These are phyloP conservation scores for Ennomos quercinarius DNA, from an alignment of 2,888 invertebrate genomes.

Conservation along the genomic window DNA sequence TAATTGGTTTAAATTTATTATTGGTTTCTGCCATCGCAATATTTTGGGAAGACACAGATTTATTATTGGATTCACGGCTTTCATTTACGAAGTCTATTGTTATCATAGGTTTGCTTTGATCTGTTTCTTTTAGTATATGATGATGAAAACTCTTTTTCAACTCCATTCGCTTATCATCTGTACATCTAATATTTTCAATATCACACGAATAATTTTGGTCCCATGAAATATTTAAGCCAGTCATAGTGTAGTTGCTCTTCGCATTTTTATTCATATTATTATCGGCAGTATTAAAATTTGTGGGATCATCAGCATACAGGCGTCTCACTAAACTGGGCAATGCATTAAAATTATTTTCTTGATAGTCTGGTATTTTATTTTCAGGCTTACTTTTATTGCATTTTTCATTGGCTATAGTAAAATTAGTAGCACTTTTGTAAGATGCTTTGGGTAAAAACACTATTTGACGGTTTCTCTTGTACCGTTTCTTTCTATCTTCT, in stretches of 20 bases:
- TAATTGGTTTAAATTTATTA: neutral
- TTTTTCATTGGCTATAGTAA: constrained; percentile 35
- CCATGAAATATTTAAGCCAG: constrained; percentile 34
- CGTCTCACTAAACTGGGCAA: constrained; percentile 56
- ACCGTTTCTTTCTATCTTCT: constrained; percentile 22
- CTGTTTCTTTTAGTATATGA: constrained; percentile 28
- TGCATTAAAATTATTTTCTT: constrained; percentile 36
- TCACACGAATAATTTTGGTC: constrained; percentile 2
- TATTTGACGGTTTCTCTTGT: constrained; percentile 43
- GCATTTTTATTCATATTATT: constrained; percentile 33
- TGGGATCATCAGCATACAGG: constrained; percentile 48
- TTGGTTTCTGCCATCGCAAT: neutral
- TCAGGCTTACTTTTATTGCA: constrained; percentile 8
- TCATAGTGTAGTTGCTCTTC: constrained; percentile 48
- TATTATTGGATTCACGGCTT: constrained; percentile 30
- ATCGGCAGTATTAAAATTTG: constrained; percentile 43
- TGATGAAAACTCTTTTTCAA: constrained; percentile 2
- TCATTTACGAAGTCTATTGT: constrained; percentile 43
- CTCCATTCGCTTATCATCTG: constrained; percentile 1
- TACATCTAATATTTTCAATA: neutral
- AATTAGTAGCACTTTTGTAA: constrained; percentile 45
- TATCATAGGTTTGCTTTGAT: constrained; percentile 38
- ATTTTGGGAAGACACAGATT: constrained; percentile 3
- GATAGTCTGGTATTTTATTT: constrained; percentile 17
- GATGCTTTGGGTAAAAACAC: constrained; percentile 49